Evolutionary conservation across 1,140 invertebrate species (phyloP).

Genomic region (Drosophila yakuba): DNA sequence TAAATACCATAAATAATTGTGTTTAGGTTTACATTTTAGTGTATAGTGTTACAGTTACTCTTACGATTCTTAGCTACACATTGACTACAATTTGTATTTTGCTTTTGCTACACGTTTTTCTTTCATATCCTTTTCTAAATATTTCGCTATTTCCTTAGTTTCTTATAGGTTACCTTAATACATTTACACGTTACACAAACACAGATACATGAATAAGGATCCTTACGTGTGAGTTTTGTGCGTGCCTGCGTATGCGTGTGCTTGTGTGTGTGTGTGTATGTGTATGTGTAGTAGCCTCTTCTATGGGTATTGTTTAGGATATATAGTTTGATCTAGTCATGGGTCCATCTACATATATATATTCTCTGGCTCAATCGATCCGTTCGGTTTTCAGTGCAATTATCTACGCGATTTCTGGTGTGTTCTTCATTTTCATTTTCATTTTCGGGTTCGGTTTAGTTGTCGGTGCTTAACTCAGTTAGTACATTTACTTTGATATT

Average conservation of each 20-base stretch:
- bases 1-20: constrained; percentile 81
- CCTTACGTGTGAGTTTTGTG: constrained; percentile 18
- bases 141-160: constrained; percentile 60
- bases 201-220: constrained; percentile 44
- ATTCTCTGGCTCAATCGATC: constrained; percentile 19
- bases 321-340: constrained; percentile 51
- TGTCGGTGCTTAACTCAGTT: constrained; percentile 50
- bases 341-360: constrained; percentile 47
- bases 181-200: constrained; percentile 51
- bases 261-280: constrained; percentile 21
- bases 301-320: constrained; percentile 38
- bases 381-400: constrained; percentile 62
- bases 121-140: constrained; percentile 61
- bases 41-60: constrained; percentile 78
- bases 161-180: constrained; percentile 34
- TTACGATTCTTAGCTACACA: constrained; percentile 78
- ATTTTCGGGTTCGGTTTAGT: constrained; percentile 43
- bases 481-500: constrained; percentile 59
- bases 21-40: constrained; percentile 74
- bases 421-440: constrained; percentile 28
- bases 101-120: constrained; percentile 72
- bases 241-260: constrained; percentile 32
- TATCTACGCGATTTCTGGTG: constrained; percentile 62
- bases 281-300: constrained; percentile 32
- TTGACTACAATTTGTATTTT: constrained; percentile 78